Percentiles rank a stretch among this genome's conserved stretches.
Conservation (phyloP, 2,797 vertebrate species). For the Muscicapa striata region DNA sequence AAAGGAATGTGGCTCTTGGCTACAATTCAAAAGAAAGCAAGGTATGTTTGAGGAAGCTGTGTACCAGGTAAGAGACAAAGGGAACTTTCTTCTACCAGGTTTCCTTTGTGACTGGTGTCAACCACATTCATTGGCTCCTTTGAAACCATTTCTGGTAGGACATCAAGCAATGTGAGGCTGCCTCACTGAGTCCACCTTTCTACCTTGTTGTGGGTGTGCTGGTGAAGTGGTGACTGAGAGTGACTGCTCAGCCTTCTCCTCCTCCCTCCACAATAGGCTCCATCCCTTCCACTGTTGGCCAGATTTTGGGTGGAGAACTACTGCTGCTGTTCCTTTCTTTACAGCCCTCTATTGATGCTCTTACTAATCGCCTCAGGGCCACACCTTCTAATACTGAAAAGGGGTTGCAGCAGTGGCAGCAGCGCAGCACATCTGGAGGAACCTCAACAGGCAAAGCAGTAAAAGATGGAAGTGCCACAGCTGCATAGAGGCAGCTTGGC, state of each 20-base stretch:
- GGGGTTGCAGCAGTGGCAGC: neutral
- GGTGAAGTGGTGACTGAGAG: neutral
- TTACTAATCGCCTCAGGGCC: neutral
- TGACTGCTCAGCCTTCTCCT: neutral
- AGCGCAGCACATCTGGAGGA: neutral
- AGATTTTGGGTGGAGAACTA: neutral
- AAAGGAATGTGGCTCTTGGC: neutral
- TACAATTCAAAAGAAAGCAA: neutral
- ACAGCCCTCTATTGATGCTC: neutral
- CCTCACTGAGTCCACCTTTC: neutral
- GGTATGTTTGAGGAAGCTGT: neutral
- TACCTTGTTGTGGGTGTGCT: neutral
- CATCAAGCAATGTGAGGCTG: neutral
- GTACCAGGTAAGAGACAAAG: neutral
- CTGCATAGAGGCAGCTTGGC: neutral
- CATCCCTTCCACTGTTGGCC: neutral
- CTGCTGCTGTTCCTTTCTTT: neutral
- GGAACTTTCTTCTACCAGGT: neutral
- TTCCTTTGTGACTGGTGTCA: neutral
- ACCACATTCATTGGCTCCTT: neutral
- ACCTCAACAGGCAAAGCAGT: neutral
- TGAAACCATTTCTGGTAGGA: neutral
- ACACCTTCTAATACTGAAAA: neutral
- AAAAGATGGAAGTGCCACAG: rapidly evolving
- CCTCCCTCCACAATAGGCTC: neutral